Evolutionary conservation across 2,113 vertebrate genomes (phyloP).

Genomic region (Podarcis raffonei): DNA sequence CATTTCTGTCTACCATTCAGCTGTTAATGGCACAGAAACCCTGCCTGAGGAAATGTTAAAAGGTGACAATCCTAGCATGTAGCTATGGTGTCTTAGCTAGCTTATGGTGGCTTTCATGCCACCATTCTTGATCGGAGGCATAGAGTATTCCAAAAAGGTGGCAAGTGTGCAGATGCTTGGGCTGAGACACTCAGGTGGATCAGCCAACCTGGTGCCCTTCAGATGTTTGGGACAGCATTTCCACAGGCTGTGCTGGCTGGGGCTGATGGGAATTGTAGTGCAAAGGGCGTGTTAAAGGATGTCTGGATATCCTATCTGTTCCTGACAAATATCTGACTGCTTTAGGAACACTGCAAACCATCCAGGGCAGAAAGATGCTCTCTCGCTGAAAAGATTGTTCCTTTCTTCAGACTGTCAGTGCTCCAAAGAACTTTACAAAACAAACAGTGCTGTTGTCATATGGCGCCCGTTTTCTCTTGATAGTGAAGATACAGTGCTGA

Average conservation of each 20-base stretch:
- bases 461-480: background rate
- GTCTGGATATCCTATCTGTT: constrained; percentile 12
- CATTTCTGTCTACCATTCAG: background rate
- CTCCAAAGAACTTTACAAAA: background rate
- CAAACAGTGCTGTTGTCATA: background rate
- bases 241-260: no score
- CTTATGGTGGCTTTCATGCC: background rate
- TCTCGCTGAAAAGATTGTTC: background rate
- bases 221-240: no score
- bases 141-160: background rate
- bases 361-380: background rate
- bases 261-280: background rate
- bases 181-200: background rate
- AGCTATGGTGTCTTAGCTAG: background rate
- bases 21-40: background rate
- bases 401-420: background rate
- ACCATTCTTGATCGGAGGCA: background rate
- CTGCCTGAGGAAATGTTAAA: background rate
- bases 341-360: background rate
- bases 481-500: background rate
- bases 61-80: background rate
- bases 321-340: background rate
- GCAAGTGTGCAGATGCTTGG: background rate
- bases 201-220: no score
- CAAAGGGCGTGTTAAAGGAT: background rate